Conservation (phyloP, 1,140 invertebrate genomes). For the Sminthurinus signatus region DNA sequence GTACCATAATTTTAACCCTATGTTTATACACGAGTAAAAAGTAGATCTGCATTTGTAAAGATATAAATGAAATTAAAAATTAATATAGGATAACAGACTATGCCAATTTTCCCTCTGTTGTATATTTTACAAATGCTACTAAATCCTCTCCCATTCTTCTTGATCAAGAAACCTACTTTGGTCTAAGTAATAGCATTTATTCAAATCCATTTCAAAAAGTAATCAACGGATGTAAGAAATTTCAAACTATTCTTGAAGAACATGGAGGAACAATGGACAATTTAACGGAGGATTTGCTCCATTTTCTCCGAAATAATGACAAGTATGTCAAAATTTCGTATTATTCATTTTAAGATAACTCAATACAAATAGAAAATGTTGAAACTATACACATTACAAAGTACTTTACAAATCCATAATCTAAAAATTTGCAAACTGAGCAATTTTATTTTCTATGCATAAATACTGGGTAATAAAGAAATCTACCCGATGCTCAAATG, state of each 20-base stretch:
- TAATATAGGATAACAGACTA: no score
- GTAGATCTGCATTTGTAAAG: no score
- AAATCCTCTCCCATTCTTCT: not conserved
- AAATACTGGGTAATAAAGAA: no score
- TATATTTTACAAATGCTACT: conserved; percentile 15
- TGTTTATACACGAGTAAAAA: no score
- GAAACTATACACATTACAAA: not conserved
- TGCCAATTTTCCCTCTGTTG: not conserved
- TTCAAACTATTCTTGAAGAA: conserved; percentile 56
- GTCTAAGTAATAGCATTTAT: conserved; percentile 60
- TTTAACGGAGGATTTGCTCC: conserved; percentile 54
- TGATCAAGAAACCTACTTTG: conserved; percentile 2
- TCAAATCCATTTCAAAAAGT: conserved; percentile 62
- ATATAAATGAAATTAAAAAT: no score
- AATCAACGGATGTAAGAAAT: conserved; percentile 52
- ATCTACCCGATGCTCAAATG: conserved; percentile 60
- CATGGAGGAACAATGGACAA: conserved; percentile 45
- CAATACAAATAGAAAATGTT: no score
- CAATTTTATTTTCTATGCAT: not conserved
- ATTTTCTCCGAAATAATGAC: conserved; percentile 56
- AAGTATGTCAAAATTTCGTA: conserved; percentile 47
- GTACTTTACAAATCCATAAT: not conserved
- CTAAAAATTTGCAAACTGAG: not conserved
- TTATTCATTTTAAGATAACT: conserved; percentile 13
- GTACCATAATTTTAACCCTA: no score